Percentiles rank a stretch among this genome's conserved stretches.
These are phyloP conservation scores for Aphelenchoides fujianensis DNA, from an alignment of 1,140 invertebrate genomes.

Conservation along the genomic window DNA sequence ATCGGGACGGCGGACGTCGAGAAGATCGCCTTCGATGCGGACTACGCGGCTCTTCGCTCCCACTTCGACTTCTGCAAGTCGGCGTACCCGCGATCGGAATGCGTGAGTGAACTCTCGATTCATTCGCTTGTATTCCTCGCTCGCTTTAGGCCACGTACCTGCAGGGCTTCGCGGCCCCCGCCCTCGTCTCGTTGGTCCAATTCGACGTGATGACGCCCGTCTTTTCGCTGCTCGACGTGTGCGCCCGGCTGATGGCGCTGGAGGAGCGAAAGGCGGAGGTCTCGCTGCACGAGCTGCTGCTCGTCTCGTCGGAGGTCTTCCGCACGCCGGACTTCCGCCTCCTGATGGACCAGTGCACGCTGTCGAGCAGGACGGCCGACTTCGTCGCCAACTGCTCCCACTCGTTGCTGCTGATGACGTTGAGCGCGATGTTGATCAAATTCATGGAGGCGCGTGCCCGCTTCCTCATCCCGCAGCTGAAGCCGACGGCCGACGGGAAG, in stretches of 20 bases:
- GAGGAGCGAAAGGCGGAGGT: background rate
- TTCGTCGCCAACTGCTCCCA: background rate
- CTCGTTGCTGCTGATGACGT: background rate
- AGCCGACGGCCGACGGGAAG: no score
- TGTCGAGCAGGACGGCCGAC: background rate
- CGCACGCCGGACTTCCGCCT: background rate
- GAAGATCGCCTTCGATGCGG: background rate
- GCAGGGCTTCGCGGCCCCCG: constrained; percentile 8
- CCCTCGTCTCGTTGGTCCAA: background rate
- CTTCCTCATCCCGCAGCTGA: background rate
- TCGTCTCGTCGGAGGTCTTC: background rate
- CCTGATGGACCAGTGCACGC: background rate
- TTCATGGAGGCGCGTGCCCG: background rate
- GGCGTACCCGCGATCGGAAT: background rate
- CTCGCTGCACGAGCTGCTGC: background rate
- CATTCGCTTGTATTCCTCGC: background rate
- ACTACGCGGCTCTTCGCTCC: background rate
- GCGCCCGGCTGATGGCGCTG: background rate
- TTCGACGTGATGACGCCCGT: background rate
- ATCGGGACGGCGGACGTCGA: background rate
- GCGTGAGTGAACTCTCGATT: constrained; percentile 17
- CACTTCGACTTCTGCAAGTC: constrained; percentile 3
- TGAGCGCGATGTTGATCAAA: background rate
- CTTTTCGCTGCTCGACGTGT: background rate
- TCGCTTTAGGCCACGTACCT: constrained; percentile 5